Evolutionary conservation across 2,113 vertebrate genomes (phyloP), one percentile per base, ranked within the genome.

Genomic region (Callorhinus ursinus): DNA sequence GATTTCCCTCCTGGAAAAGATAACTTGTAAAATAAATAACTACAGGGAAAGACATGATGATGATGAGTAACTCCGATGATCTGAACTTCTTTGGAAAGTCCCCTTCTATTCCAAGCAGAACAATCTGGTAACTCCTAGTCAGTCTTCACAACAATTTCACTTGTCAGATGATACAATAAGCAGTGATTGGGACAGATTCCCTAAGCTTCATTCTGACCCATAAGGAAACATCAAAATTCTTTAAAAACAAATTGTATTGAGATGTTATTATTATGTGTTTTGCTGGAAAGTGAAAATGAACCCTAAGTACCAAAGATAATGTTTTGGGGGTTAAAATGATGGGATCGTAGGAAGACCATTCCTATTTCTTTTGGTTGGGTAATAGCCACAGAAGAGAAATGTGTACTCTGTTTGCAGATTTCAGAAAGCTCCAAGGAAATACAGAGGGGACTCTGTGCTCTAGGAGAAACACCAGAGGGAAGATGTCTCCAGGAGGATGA

Each of bases 171-270:
- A 55, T n/a, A 15, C 42, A 36, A 22, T 72, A 92, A 63, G 28
- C n/a, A 88, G 21, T 81, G 74, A 55, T 59, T n/a, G 12, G 5
- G 39, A 4, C 39, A 36, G 8, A 59, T 49, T 69, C 71, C 31
- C 15, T 57, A 69, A 79, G 39, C 26, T 80, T 80, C 55, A 65
- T 36, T 65, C 28, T 31, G 42, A 63, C 24, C 65, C 61, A 39
- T 74, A 87, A 92, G 28, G 15, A 65, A 74, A 57, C 26, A 55
- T 0, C 33, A 28, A 72, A 72, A 92, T 92, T 87, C 26, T 81
- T 87, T 87, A 21, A 92, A 92, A 87, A 81, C 59, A 86, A 87
- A 92, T 7, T 39, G 16, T 81, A 63, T 53, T 63, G n/a, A 92
- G 42, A 82, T 55, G 19, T 36, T 18, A 69, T 69, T 79, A 42